These are phyloP conservation scores for Sarcophilus harrisii DNA, from an alignment of 2,797 vertebrate species.

Conservation along the genomic window DNA sequence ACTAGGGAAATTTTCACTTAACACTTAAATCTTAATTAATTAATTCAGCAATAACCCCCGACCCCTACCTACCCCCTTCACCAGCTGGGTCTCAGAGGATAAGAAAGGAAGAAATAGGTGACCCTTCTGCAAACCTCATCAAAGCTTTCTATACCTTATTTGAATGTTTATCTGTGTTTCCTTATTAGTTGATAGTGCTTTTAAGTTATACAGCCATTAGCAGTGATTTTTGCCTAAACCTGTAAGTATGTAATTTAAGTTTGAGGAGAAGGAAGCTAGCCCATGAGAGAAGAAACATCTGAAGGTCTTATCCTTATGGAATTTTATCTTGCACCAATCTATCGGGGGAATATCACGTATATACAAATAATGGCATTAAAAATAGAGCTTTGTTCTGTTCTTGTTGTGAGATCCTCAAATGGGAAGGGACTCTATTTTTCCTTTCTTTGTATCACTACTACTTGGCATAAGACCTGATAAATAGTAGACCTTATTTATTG, in stretches of 20 bases:
- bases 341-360: neutral
- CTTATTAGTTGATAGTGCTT: neutral
- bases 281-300: neutral
- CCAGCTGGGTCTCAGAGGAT: neutral
- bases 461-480: neutral
- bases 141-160: neutral
- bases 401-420: neutral
- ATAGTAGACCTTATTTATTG: neutral
- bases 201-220: neutral
- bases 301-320: neutral
- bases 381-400: neutral
- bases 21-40: neutral
- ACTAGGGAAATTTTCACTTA: neutral
- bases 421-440: neutral
- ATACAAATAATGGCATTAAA: neutral
- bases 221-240: neutral
- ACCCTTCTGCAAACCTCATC: neutral
- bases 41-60: neutral
- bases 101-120: neutral
- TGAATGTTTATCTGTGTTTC: neutral
- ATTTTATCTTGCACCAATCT: neutral
- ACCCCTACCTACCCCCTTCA: neutral
- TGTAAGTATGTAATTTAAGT: neutral
- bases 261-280: neutral
- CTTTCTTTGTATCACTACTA: neutral